phyloP scores from a whole-genome alignment of 2,797 vertebrate species.

The Garrulus glandarius region DNA sequence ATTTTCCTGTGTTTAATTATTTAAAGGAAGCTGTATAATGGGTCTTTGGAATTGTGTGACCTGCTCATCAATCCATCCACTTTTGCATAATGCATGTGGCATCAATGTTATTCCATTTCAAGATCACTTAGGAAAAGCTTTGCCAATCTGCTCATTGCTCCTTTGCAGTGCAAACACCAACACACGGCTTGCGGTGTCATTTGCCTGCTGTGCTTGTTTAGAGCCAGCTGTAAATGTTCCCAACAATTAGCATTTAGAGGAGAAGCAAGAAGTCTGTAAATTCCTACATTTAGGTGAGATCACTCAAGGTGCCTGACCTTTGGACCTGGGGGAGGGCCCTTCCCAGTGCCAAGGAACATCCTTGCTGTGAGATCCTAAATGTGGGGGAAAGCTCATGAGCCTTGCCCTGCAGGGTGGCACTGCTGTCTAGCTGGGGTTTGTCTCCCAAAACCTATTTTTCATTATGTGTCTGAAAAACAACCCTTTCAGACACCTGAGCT shows the following conservation, averaged over 20 bases:
- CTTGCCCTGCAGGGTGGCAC: not conserved
- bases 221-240: not conserved
- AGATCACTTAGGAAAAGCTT: conserved; percentile 6
- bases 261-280: not conserved
- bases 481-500: not conserved
- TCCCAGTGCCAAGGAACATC: fast-evolving
- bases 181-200: not conserved
- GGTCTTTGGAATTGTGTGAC: conserved; percentile 19
- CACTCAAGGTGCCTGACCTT: too few relatives aligned
- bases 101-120: conserved; percentile 31
- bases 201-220: not conserved
- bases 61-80: conserved; percentile 36
- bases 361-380: not conserved
- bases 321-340: not conserved
- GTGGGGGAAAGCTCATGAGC: not conserved
- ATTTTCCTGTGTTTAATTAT: conserved; percentile 56
- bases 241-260: not conserved
- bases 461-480: fast-evolving
- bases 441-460: not conserved
- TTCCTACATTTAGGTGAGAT: not conserved
- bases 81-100: conserved; percentile 57
- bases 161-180: not conserved
- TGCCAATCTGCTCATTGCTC: not conserved
- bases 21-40: conserved; percentile 33
- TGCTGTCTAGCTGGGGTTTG: not conserved